Percentiles rank a stretch among this genome's conserved stretches.
Conservation (phyloP, 1,140 invertebrate species). For the Philotrypesis tridentata region DNA sequence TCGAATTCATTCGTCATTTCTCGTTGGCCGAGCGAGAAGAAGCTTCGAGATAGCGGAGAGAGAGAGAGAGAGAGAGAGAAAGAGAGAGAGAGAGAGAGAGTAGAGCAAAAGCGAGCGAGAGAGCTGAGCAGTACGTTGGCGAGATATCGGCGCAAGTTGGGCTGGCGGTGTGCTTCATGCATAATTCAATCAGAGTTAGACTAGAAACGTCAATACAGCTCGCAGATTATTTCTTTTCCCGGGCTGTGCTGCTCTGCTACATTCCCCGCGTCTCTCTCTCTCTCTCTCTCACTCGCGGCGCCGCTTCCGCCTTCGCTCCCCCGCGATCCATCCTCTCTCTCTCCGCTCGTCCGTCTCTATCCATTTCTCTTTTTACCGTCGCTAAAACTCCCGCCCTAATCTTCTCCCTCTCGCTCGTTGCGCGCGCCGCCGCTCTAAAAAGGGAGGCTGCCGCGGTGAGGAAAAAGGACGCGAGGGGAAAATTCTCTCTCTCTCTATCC, state of each 20-base stretch:
- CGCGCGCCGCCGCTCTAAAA: constrained; percentile 35
- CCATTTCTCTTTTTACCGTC: constrained; percentile 44
- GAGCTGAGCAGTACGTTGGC: neutral
- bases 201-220: constrained; percentile 76
- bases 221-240: constrained; percentile 76
- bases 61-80: constrained; percentile 13
- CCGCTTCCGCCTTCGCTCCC: constrained; percentile 27
- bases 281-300: constrained; percentile 46
- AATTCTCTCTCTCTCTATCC: constrained; percentile 49
- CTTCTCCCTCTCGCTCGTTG: constrained; percentile 47
- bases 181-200: constrained; percentile 76
- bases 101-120: neutral
- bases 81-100: constrained; percentile 10
- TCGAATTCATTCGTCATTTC: constrained; percentile 34
- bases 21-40: neutral
- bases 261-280: constrained; percentile 58
- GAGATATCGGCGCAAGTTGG: constrained; percentile 40
- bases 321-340: constrained; percentile 60
- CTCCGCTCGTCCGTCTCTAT: constrained; percentile 56
- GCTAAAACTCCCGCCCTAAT: constrained; percentile 57
- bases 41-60: neutral
- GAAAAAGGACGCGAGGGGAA: constrained; percentile 37
- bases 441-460: constrained; percentile 8
- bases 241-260: constrained; percentile 64
- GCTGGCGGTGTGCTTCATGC: constrained; percentile 64